Evolutionary conservation across 2,888 invertebrate genomes (phyloP).

Genomic region (Elysia crispata): DNA sequence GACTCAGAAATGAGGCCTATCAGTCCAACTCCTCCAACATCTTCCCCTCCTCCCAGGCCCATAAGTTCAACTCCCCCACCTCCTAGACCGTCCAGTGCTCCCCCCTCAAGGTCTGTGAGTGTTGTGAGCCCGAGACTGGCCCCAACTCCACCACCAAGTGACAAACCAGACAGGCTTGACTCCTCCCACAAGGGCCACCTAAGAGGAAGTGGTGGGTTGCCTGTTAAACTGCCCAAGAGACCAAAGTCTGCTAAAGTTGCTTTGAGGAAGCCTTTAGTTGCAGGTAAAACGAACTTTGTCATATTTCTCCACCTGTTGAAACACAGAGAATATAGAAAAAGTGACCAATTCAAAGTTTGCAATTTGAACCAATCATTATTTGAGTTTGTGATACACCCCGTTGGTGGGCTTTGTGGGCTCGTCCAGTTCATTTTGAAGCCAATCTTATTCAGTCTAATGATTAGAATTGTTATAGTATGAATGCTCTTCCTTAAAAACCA

Average conservation of each 20-base stretch:
- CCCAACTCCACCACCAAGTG: constrained; percentile 32
- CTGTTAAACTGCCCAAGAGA: constrained; percentile 23
- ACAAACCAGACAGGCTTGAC: neutral
- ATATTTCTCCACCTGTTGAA: too few relatives aligned
- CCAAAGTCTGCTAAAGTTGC: constrained; percentile 49
- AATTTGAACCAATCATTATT: too few relatives aligned
- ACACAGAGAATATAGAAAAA: too few relatives aligned
- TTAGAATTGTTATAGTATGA: too few relatives aligned
- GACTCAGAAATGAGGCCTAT: constrained; percentile 55
- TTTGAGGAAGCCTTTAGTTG: constrained; percentile 38
- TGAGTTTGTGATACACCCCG: too few relatives aligned
- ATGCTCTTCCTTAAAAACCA: too few relatives aligned
- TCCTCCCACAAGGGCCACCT: constrained; percentile 22
- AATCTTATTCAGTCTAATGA: too few relatives aligned
- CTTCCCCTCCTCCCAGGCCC: too few relatives aligned
- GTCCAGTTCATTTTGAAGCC: too few relatives aligned
- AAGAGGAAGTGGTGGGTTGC: neutral
- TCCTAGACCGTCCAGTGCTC: constrained; percentile 53
- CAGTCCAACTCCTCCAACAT: constrained; percentile 54
- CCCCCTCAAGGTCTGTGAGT: constrained; percentile 50
- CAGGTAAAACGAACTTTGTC: constrained; percentile 32
- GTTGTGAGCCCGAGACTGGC: constrained; percentile 25
- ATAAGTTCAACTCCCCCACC: constrained; percentile 32
- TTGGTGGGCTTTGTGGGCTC: too few relatives aligned
- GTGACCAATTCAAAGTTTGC: too few relatives aligned